Base-by-base conservation (phyloP, 2,113 vertebrate species). In the Microcebus murinus region DNA sequence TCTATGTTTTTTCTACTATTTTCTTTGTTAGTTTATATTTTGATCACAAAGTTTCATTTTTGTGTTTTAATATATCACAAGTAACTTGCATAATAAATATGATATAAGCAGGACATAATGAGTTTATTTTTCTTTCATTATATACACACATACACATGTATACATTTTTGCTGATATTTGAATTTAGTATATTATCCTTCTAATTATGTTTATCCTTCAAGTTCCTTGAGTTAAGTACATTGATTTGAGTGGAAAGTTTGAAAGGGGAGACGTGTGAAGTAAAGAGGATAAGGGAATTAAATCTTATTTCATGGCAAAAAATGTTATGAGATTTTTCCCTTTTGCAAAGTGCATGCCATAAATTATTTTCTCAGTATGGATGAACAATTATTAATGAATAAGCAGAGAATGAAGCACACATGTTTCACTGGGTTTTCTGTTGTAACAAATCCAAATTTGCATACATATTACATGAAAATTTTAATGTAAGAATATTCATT, bases 1-100 rank as follows among this genome's bases (percentile, higher is more conserved):
- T 79, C 55, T 85, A 48, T 90, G n/a, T 89, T 45, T 84, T 92
- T 57, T 87, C 34, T 36, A 63, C 61, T 74, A 25, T 65, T 94
- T 89, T n/a, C n/a, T 31, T 5, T 87, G 67, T 90, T 71, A 52
- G 67, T 73, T 77, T 68, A 67, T 73, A 50, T 93, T 85, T 94
- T 67, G 27, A 48, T 52, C 12, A 52, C 48, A 15, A 59, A 76
- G 11, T 77, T 92, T 81, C 21, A 80, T 61, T 21, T 83, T 42
- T 90, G 4, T 77, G 13, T 76, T 91, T 48, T 65, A 91, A 42
- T 23, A 39, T 74, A 55, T 39, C 82, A 70, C 15, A 65, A 80
- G 8, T 73, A 92, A 92, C 21, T 86, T 86, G 14, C 18, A 68
- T 48, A 77, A 81, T 80, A 80, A 86, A 59, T 94, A 52, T 34